phyloP scores from a whole-genome alignment of 2,113 vertebrate species.

The Rynchops niger region DNA sequence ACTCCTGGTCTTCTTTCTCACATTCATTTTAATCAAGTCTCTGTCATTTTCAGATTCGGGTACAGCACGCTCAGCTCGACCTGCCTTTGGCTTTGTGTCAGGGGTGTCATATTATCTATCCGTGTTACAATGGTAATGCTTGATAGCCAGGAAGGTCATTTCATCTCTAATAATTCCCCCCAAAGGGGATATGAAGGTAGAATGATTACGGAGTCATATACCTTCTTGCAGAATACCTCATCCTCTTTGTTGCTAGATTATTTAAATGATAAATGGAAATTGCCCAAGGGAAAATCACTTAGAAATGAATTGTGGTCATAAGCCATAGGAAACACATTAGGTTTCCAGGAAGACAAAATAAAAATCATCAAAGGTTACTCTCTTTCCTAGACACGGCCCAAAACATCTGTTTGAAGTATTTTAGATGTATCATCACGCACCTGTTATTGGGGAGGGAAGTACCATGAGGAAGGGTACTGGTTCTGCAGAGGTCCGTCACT shows the following conservation, averaged over 20 bases:
- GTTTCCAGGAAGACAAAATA: conserved; percentile 60
- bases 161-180: conserved; percentile 58
- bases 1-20: conserved; percentile 41
- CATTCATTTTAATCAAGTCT: conserved; percentile 60
- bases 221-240: conserved; percentile 45
- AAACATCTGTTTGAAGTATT: background rate
- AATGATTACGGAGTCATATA: conserved; percentile 52
- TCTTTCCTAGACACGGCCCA: background rate
- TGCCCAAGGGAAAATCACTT: conserved; percentile 47
- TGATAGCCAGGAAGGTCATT: conserved; percentile 49
- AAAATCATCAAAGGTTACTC: conserved; percentile 25
- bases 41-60: conserved; percentile 27
- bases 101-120: conserved; percentile 50
- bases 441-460: background rate
- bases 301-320: conserved; percentile 50
- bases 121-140: conserved; percentile 7
- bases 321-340: conserved; percentile 40
- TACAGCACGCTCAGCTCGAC: conserved; percentile 20
- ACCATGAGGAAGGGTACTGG: background rate
- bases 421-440: background rate
- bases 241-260: conserved; percentile 63
- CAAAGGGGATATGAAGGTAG: conserved; percentile 55
- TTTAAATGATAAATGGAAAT: conserved; percentile 67
- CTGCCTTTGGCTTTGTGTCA: conserved; percentile 62
- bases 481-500: background rate